Conservation (phyloP, 2,797 vertebrate genomes). For the Echiichthys vipera region DNA sequence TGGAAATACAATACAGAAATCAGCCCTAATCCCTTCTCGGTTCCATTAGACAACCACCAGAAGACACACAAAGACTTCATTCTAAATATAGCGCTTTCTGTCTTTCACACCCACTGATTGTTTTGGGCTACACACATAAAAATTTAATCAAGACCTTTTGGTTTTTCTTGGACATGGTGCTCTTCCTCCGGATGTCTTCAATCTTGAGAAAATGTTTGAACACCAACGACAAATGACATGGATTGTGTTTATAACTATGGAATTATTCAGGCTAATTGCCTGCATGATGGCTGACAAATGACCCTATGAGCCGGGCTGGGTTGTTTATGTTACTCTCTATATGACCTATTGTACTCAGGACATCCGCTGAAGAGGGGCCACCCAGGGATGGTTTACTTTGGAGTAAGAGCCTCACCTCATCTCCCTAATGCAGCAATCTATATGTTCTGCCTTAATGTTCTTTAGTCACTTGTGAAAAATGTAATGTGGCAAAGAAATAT, state of each 20-base stretch:
- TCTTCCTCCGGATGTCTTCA: slow-evolving; percentile 14
- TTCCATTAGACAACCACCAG: slow-evolving; percentile 27
- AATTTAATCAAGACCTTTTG: slow-evolving; percentile 21
- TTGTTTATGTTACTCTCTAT: slow-evolving; percentile 67
- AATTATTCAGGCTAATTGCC: slow-evolving; percentile 46
- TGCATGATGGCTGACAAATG: slow-evolving; percentile 55
- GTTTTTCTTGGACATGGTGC: neutral
- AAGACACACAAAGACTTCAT: slow-evolving; percentile 25
- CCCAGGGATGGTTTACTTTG: slow-evolving; percentile 40
- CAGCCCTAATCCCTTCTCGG: slow-evolving; percentile 45
- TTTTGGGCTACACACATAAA: slow-evolving; percentile 9
- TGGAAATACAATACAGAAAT: slow-evolving; percentile 58
- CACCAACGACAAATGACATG: slow-evolving; percentile 6
- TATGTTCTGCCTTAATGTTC: neutral
- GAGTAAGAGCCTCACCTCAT: slow-evolving; percentile 4
- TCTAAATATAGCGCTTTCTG: slow-evolving; percentile 33
- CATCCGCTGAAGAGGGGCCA: slow-evolving; percentile 54
- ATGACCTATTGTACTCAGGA: slow-evolving; percentile 57
- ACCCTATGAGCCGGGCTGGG: slow-evolving; percentile 15
- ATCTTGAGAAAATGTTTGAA: slow-evolving; percentile 32
- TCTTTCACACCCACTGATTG: slow-evolving; percentile 20
- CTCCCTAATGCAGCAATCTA: neutral
- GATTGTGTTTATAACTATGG: slow-evolving; percentile 43
- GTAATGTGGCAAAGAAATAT: slow-evolving; percentile 1
- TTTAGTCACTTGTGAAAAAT: neutral